These are phyloP conservation scores for Ellobius talpinus DNA, from an alignment of 2,113 vertebrate genomes.

Conservation along the genomic window DNA sequence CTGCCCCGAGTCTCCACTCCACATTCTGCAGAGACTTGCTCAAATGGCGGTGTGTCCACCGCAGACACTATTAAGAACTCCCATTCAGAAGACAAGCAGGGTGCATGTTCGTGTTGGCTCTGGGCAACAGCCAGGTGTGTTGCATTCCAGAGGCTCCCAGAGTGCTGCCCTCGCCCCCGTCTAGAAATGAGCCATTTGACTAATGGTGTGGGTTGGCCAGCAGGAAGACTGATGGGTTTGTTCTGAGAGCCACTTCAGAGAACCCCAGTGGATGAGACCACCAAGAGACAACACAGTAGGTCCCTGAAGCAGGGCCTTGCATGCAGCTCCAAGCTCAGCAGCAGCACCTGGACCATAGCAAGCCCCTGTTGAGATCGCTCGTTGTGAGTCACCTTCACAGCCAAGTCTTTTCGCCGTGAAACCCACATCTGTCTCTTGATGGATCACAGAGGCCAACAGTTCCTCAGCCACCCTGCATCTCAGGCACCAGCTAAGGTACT, in stretches of 20 bases:
- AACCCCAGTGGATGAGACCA: not conserved
- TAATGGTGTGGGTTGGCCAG: accelerated
- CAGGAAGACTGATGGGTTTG: not conserved
- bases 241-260: not conserved
- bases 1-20: not conserved
- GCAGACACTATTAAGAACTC: not conserved
- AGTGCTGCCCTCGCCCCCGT: accelerated
- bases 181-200: accelerated
- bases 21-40: not conserved
- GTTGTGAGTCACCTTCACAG: not conserved
- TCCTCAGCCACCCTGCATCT: not conserved
- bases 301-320: accelerated
- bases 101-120: accelerated
- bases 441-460: too few relatives aligned
- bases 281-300: too few relatives aligned
- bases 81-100: not conserved
- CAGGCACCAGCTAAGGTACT: not conserved
- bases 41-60: not conserved
- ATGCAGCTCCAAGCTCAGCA: not conserved
- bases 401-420: not conserved
- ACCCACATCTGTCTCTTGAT: too few relatives aligned
- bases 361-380: too few relatives aligned
- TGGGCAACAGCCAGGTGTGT: not conserved
- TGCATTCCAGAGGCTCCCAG: not conserved
- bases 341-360: accelerated